Base-by-base conservation (phyloP, 2,797 vertebrate species). In the Hippoglossus hippoglossus region DNA sequence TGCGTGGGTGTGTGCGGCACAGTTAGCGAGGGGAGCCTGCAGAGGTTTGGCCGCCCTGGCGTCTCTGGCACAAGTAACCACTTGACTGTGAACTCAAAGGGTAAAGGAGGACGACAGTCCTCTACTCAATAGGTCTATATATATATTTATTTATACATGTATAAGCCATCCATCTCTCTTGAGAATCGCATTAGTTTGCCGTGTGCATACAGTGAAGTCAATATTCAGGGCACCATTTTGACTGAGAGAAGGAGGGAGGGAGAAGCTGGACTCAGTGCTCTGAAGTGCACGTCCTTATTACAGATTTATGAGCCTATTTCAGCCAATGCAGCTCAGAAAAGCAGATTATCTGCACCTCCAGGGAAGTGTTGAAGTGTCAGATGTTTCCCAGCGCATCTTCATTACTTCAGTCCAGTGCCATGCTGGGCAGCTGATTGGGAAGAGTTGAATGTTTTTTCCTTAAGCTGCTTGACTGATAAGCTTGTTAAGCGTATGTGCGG, bases 241-340 rank as follows among this genome's bases (percentile, higher is more conserved):
- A 69, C 54, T 15, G 56, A 62, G 65, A 28, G 54, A 73, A 53
- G 16, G 50, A 68, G 65, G 24, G 21, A 70, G 39, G 60, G 49
- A 63, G 57, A 54, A 70, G 63, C 70, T 24, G 46, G 57, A 71
- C 77, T 13, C 36, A 13, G 36, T 39, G 10, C 41, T 81, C 25
- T 63, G 61, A 84, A 77, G 69, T 79, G 69, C 63, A 25, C 63
- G 73, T 81, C 85, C 83, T 77, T 81, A 84, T 87, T 84, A 84
- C 63, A 77, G 73, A 91, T 90, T 90, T 86, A 90, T 91, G 86
- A 88, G 81, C 41, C 82, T 65, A 65, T 90, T 87, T 80, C 81
- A 79, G 77, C 73, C 86, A 67, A 59, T 74, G 75, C 83, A 66
- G 78, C 75, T 81, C 66, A 74, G 82, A 79, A 87, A 89, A 90